These are phyloP conservation scores for Alces alces DNA, from an alignment of 2,113 vertebrate species.

Conservation along the genomic window DNA sequence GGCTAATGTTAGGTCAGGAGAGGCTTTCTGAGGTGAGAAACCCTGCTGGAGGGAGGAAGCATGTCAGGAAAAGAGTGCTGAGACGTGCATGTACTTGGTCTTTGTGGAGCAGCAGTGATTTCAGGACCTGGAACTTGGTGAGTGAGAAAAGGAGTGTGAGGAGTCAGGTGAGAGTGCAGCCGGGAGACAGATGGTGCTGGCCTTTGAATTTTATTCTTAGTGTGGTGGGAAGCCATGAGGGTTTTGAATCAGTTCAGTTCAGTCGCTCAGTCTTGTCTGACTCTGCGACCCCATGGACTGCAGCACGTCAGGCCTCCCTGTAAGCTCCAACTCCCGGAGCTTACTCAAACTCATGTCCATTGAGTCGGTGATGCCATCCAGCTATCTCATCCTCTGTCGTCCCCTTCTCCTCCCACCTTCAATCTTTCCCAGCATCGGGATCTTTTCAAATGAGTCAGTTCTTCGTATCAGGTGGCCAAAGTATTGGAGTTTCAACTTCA, in stretches of 20 bases:
- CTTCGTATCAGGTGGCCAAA: background rate
- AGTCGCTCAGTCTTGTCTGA: background rate
- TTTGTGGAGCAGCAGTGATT: no score
- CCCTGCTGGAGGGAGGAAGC: background rate
- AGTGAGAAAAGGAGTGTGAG: background rate
- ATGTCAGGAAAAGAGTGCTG: background rate
- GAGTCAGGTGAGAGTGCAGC: background rate
- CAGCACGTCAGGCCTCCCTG: background rate
- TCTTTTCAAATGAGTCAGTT: background rate
- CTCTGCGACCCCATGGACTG: background rate
- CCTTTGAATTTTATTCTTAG: background rate
- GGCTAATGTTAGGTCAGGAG: background rate
- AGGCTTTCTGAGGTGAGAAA: background rate
- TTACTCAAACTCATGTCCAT: background rate
- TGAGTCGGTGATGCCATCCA: background rate
- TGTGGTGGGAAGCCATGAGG: background rate
- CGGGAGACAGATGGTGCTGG: background rate
- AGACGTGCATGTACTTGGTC: rapidly evolving
- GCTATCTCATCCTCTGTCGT: background rate
- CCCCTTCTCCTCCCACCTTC: background rate
- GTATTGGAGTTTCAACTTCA: background rate
- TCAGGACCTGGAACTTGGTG: background rate
- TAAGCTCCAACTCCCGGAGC: background rate
- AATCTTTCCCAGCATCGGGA: background rate
- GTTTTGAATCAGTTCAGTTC: background rate